Evolutionary conservation across 2,113 vertebrate species (phyloP).

Genomic region (Notothenia rossii): DNA sequence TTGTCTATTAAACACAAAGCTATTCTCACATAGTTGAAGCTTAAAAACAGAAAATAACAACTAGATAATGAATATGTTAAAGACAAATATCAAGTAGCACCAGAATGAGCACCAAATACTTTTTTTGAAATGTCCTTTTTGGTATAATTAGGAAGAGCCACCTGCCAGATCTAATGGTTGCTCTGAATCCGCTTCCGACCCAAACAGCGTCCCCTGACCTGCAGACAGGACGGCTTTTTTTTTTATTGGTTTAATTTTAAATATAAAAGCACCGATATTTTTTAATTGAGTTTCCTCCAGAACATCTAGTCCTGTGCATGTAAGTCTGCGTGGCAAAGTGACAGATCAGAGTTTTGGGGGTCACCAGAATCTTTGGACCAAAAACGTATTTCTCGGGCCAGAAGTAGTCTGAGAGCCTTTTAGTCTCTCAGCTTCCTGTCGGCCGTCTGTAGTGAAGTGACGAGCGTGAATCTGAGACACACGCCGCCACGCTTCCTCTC

Average conservation of each 20-base stretch:
- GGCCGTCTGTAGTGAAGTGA: slow-evolving; percentile 34
- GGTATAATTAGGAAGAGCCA: neutral
- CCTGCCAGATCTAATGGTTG: neutral
- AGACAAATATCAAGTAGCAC: too few relatives aligned
- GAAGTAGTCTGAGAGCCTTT: slow-evolving; percentile 3
- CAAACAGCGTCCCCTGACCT: neutral
- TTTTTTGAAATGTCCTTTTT: neutral
- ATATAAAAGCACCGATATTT: too few relatives aligned
- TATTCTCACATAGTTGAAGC: too few relatives aligned
- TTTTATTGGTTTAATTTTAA: too few relatives aligned
- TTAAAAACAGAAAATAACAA: too few relatives aligned
- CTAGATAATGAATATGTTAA: too few relatives aligned
- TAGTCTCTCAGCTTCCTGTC: slow-evolving; percentile 10
- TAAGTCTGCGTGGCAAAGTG: neutral
- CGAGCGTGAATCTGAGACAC: slow-evolving; percentile 20
- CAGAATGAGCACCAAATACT: too few relatives aligned
- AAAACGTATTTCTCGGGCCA: neutral
- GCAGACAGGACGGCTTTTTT: too few relatives aligned
- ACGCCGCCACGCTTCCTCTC: slow-evolving; percentile 44
- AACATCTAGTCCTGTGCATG: neutral
- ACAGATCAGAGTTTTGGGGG: slow-evolving; percentile 18
- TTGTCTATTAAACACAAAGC: too few relatives aligned
- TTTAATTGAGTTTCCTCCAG: neutral
- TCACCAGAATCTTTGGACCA: slow-evolving; percentile 10
- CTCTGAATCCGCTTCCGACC: neutral